Evolutionary conservation across 2,888 invertebrate species (phyloP).

Genomic region (Protodeltote pygarga): DNA sequence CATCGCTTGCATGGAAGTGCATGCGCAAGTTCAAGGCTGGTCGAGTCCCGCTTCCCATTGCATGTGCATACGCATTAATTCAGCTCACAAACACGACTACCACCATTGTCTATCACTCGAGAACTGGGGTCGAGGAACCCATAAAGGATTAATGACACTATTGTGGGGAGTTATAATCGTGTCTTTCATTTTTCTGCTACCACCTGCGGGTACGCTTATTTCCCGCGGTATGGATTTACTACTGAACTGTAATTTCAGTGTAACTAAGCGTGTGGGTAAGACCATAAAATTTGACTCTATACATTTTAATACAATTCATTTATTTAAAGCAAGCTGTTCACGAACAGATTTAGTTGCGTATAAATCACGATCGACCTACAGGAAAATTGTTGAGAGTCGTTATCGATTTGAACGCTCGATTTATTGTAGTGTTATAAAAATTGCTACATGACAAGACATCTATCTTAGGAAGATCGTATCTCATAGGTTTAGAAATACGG

Average conservation of each 20-base stretch:
- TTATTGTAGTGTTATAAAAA: no score
- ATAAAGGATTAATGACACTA: slow-evolving; percentile 84
- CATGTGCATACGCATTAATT: slow-evolving; percentile 83
- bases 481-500: neutral
- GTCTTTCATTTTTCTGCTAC: slow-evolving; percentile 67
- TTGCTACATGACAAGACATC: no score
- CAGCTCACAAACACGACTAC: slow-evolving; percentile 81
- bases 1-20: slow-evolving; percentile 73
- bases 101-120: slow-evolving; percentile 85
- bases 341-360: slow-evolving; percentile 6
- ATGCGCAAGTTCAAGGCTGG: slow-evolving; percentile 85
- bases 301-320: slow-evolving; percentile 38
- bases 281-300: slow-evolving; percentile 36
- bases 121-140: slow-evolving; percentile 75
- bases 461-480: neutral
- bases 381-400: slow-evolving; percentile 8
- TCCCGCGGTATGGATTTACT: slow-evolving; percentile 39
- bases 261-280: slow-evolving; percentile 37
- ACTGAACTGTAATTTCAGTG: slow-evolving; percentile 46
- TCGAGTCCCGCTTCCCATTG: slow-evolving; percentile 79
- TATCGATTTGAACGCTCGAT: neutral
- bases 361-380: slow-evolving; percentile 12
- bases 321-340: slow-evolving; percentile 13
- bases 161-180: slow-evolving; percentile 72
- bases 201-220: slow-evolving; percentile 61